Evolutionary conservation across 2,888 invertebrate species (phyloP), one percentile per base, ranked within the genome.

Genomic region (Alcis repandata): DNA sequence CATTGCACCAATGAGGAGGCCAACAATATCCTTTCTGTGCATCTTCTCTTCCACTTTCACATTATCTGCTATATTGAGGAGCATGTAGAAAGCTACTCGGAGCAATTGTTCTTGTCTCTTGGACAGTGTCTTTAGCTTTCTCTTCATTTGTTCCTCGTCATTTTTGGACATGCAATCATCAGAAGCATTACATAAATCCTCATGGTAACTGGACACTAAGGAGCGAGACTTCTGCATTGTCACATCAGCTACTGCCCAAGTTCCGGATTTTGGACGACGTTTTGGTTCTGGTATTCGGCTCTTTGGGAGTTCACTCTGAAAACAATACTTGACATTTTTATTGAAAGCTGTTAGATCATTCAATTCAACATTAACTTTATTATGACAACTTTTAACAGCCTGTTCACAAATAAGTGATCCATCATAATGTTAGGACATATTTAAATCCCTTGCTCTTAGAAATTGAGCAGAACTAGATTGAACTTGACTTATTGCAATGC

Each of bases 11-110:
- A 98, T 95, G 41, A 99, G 94, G 90, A 98, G 95, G 41, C 96
- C 96, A 3, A 98, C 97, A 71, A 99, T 96, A 80, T 97, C 98
- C 87, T 98, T 97, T 79, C 98, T 97, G 32, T 98, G 96, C 98
- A 99, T 99, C 94, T 99, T 99, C 89, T 98, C 97, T 89, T 99
- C 99, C 2, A 99, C 97, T 85, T 97, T 97, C 9, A 97, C 95
- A 93, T 99, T 99, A 88, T 99, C 98, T 3, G 99, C 97, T 87
- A 99, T 97, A 87, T 99, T 99, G 54, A 99, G 92, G 59, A 99
- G 93, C 83, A 99, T 94, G 88, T 98, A 98, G 86, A 98, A 98
- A 2, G 98, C 97, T 49, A 98, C 98, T 86, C 98, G 94, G 36
- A 99, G 91, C 20, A 99, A 93, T 82, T 98, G 98, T 80, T 99